phyloP scores from a whole-genome alignment of 2,888 invertebrate genomes.

The Drosophila quinaria region DNA sequence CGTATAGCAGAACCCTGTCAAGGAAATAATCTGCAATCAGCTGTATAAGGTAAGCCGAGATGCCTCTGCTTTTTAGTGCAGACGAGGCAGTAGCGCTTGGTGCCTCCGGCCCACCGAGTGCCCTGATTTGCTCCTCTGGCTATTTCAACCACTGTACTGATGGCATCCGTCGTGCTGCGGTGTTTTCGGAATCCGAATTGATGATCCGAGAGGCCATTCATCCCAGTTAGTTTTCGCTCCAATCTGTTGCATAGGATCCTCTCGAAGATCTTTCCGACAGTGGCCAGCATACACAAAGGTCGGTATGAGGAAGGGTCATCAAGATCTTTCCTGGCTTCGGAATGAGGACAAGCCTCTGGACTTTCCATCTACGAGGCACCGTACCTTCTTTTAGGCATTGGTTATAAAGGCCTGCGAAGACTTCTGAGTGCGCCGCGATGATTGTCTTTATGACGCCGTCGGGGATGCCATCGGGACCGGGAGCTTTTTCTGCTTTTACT shows the following conservation, averaged over 20 bases:
- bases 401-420: not conserved
- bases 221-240: fast-evolving
- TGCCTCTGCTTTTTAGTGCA: too few relatives aligned
- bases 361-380: not conserved
- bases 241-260: not conserved
- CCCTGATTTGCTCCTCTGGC: not conserved
- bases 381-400: not conserved
- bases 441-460: too few relatives aligned
- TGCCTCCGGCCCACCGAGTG: too few relatives aligned
- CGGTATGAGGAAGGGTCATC: not conserved
- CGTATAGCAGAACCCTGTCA: too few relatives aligned
- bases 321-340: not conserved
- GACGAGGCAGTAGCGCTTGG: too few relatives aligned
- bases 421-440: not conserved
- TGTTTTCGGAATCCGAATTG: too few relatives aligned
- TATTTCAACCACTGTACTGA: too few relatives aligned
- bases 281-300: not conserved
- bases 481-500: too few relatives aligned
- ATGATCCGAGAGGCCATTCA: not conserved
- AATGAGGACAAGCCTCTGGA: not conserved
- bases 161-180: not conserved
- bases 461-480: too few relatives aligned
- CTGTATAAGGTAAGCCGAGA: too few relatives aligned
- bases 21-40: too few relatives aligned
- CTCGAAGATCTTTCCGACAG: not conserved